Evolutionary conservation across 2,113 vertebrate species (phyloP).

Genomic region (Emberiza fucata): DNA sequence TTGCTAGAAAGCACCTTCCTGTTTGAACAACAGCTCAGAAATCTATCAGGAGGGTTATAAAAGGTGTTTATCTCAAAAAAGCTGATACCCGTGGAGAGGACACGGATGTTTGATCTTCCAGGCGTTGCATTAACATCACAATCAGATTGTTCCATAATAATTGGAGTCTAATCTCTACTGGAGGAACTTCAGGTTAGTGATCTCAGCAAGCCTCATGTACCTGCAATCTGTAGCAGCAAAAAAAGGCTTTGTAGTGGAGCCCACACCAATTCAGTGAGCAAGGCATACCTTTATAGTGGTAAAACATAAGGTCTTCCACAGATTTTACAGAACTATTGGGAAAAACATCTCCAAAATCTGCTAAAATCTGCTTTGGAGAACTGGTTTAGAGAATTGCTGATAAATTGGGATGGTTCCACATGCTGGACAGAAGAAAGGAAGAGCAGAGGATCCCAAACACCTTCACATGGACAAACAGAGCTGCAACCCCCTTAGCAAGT

Average conservation of each 20-base stretch:
- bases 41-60: not conserved
- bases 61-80: not conserved
- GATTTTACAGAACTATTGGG: not conserved
- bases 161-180: not conserved
- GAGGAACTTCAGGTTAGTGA: not conserved
- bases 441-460: not conserved
- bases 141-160: not conserved
- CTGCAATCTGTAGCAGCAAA: not conserved
- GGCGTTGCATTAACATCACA: not conserved
- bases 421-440: not conserved
- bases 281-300: not conserved
- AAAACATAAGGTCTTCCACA: not conserved
- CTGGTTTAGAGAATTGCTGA: not conserved
- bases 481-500: not conserved
- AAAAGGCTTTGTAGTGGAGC: not conserved
- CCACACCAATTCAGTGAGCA: not conserved
- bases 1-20: slow-evolving; percentile 3
- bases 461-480: not conserved
- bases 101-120: not conserved
- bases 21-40: not conserved
- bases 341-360: not conserved
- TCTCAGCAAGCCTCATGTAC: not conserved
- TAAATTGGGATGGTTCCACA: not conserved
- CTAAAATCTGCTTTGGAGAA: not conserved
- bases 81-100: not conserved